Base-by-base conservation (phyloP, 2,888 invertebrate genomes). In the Eristalis pertinax region DNA sequence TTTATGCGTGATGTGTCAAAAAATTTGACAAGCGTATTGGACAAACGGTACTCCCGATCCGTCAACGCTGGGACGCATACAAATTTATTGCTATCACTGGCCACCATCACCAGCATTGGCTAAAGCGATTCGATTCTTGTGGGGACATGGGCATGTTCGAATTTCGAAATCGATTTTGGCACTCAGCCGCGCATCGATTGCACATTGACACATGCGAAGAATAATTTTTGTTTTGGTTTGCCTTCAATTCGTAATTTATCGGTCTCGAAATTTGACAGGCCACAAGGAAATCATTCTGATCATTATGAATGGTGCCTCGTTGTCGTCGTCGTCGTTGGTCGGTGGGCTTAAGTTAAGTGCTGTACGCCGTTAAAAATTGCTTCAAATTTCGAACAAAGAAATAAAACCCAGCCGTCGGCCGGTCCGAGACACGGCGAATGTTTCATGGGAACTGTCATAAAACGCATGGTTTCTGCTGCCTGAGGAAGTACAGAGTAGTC, bases 121-220 rank as follows among this genome's bases (percentile, higher is more conserved):
- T 19, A 8, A 50, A 19, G n/a, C 19, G 43, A 29, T 65, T 72
- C 43, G 65, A 60, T 69, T 60, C 65, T 73, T 60, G 60, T 13
- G 60, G 26, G 26, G 60, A 13, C 72, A 83, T 83, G 86, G 60
- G 24, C 72, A 83, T 83, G 86, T 86, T 86, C 83, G 86, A 86
- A 75, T 86, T 86, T 86, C 83, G 83, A 86, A 86, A 86, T 83
- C 26, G 56, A 68, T 78, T 82, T 86, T 86, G 83, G 86, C 86
- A 86, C 63, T 79, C 35, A 79, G 83, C 78, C 75, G 19, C 67
- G 70, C 65, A 78, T 83, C 70, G 75, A 64, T 79, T 78, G n/a
- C 72, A 69, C 58, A 77, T 84, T 82, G 82, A 86, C 82, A 82
- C 82, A 74, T 70, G 50, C 50, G 56, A 13, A n/a, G 43, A 15